A percentile compares a stretch with the other conserved stretches of the same genome.
These are phyloP conservation scores for Coenonympha arcania DNA, from an alignment of 2,888 invertebrate species.

Conservation along the genomic window DNA sequence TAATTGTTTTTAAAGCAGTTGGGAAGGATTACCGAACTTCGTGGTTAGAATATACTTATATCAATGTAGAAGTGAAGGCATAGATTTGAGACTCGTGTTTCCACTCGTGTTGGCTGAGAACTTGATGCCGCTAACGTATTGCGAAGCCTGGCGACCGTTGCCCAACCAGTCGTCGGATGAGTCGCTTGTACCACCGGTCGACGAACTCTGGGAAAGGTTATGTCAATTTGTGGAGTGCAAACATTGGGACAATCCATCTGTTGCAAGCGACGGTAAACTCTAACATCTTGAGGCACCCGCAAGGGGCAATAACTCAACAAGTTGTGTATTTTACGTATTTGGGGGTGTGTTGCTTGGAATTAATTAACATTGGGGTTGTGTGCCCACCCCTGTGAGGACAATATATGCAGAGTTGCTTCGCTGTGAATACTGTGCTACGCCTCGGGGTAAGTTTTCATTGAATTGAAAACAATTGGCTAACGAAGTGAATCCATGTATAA, in stretches of 20 bases:
- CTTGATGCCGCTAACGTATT: constrained; percentile 10
- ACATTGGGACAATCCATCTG: constrained; percentile 18
- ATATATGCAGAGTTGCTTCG: background rate
- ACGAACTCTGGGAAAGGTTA: constrained; percentile 16
- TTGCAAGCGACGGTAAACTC: constrained; percentile 15
- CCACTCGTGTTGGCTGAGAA: no score
- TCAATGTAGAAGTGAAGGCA: no score
- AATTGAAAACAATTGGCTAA: no score
- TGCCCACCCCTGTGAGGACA: background rate
- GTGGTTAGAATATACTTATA: no score
- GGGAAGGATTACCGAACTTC: no score
- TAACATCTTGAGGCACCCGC: constrained; percentile 1
- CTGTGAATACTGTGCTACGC: no score
- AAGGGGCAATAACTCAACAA: no score
- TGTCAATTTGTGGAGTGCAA: constrained; percentile 16
- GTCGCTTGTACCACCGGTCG: constrained; percentile 4
- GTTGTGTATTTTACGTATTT: constrained; percentile 18
- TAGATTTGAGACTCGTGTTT: no score
- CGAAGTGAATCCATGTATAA: no score
- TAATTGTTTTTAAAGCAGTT: no score
- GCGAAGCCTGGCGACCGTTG: constrained; percentile 17
- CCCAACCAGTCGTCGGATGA: constrained; percentile 17
- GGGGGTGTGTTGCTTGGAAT: background rate
- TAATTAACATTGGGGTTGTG: background rate
- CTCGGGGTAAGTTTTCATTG: no score